A percentile compares a stretch with the other conserved stretches of the same genome.
phyloP scores from a whole-genome alignment of 1,140 invertebrate genomes.

The Magallana angulata region DNA sequence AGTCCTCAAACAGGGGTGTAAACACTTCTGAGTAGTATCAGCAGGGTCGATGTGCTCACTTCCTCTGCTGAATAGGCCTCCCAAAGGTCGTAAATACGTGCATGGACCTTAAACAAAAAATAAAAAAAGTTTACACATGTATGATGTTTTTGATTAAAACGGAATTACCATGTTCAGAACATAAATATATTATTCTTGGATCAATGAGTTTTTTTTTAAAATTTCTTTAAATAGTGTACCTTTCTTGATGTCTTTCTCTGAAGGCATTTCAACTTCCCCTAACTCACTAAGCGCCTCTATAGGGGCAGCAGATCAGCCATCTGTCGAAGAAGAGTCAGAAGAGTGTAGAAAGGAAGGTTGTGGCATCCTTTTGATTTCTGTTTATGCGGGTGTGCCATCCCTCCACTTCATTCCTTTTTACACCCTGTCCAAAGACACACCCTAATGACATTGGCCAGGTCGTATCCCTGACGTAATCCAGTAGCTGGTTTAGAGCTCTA shows the following conservation, averaged over 20 bases:
- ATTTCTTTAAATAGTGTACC: not conserved
- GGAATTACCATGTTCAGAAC: too few species aligned
- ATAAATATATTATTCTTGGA: too few species aligned
- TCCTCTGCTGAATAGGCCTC: too few species aligned
- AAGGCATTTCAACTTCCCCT: not conserved
- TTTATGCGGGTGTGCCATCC: conserved; percentile 51
- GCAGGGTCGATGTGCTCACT: too few species aligned
- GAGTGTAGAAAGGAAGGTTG: conserved; percentile 17
- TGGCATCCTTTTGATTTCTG: conserved; percentile 11
- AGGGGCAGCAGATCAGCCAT: not conserved
- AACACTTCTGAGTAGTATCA: too few species aligned
- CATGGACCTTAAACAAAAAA: too few species aligned
- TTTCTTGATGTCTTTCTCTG: not conserved
- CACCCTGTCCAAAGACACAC: conserved; percentile 46
- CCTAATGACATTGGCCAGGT: not conserved
- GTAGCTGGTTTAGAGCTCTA: too few species aligned
- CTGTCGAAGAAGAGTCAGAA: not conserved
- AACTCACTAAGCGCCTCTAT: not conserved
- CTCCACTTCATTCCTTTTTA: conserved; percentile 44
- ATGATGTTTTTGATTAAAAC: too few species aligned
- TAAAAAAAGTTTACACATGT: too few species aligned
- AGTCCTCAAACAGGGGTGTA: too few species aligned
- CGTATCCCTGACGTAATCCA: not conserved
- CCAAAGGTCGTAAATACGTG: too few species aligned
- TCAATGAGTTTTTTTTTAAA: too few species aligned